Evolutionary conservation across 2,888 invertebrate species (phyloP).

Genomic region (Caradrina kadenii): DNA sequence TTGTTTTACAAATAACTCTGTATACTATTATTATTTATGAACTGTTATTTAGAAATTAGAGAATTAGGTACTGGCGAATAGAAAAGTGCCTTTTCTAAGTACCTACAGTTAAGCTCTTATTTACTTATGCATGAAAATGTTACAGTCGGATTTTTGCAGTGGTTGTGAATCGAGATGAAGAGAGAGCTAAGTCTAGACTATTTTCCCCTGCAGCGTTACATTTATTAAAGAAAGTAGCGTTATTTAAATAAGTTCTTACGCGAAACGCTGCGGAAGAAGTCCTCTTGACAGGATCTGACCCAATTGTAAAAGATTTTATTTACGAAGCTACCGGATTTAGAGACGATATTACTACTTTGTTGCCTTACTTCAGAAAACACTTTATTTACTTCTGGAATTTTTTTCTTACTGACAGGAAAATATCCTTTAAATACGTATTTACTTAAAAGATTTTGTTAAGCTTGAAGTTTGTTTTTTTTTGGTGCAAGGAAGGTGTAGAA

Average conservation of each 20-base stretch:
- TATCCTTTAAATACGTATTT: no score
- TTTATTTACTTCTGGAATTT: constrained; percentile 6
- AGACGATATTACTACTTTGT: constrained; percentile 18
- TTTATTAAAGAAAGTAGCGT: constrained; percentile 32
- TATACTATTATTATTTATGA: no score
- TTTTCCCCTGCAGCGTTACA: constrained; percentile 7
- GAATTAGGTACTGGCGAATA: constrained; percentile 7
- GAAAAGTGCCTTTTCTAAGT: constrained; percentile 40
- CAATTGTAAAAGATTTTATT: constrained; percentile 54
- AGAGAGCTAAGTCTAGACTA: neutral
- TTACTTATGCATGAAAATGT: constrained; percentile 25
- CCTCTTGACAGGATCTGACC: constrained; percentile 50
- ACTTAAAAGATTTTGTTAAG: neutral
- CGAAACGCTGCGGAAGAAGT: constrained; percentile 15
- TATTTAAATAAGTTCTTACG: constrained; percentile 38
- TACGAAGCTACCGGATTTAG: constrained; percentile 25
- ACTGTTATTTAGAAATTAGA: no score
- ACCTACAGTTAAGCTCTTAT: constrained; percentile 14
- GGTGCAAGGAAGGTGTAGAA: neutral
- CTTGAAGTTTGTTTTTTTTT: neutral
- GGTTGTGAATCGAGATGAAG: neutral
- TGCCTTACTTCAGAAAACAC: constrained; percentile 15
- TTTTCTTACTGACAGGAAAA: no score
- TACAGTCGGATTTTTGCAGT: constrained; percentile 4
- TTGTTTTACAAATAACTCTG: no score